phyloP scores from a whole-genome alignment of 2,888 invertebrate species.

The Volucella inflata region DNA sequence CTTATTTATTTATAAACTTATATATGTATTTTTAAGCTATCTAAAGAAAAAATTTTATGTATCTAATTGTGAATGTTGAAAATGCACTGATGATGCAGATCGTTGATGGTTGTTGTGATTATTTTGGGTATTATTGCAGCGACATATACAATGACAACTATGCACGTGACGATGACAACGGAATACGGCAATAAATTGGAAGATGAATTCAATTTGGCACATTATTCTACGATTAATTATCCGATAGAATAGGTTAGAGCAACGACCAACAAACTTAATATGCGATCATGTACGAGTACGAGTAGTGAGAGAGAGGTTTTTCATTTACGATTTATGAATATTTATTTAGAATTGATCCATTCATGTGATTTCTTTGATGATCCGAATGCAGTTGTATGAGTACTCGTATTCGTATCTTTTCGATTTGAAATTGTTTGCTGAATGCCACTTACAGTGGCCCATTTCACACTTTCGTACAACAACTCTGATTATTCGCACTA shows the following conservation, averaged over 20 bases:
- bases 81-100: conserved; percentile 32
- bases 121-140: conserved; percentile 46
- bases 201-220: conserved; percentile 73
- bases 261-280: background rate
- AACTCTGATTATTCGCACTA: conserved; percentile 45
- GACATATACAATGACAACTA: conserved; percentile 64
- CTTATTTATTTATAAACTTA: conserved; percentile 51
- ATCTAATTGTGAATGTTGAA: conserved; percentile 41
- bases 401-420: conserved; percentile 18
- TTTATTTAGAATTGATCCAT: conserved; percentile 13
- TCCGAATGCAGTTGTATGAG: conserved; percentile 36
- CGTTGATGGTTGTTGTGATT: conserved; percentile 40
- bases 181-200: conserved; percentile 69
- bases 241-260: conserved; percentile 18
- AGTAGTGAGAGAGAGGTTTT: conserved; percentile 4
- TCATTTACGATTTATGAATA: conserved; percentile 36
- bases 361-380: conserved; percentile 52
- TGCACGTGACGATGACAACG: conserved; percentile 62
- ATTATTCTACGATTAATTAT: conserved; percentile 56
- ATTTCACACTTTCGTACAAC: conserved; percentile 58
- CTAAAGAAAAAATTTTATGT: conserved; percentile 14
- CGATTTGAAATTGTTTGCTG: conserved; percentile 59
- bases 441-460: conserved; percentile 79
- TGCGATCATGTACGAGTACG: background rate
- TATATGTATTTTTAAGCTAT: conserved; percentile 22